Evolutionary conservation across 2,797 vertebrate species (phyloP), one percentile per base, ranked within the genome.

Genomic region (Phaenicophaeus curvirostris): DNA sequence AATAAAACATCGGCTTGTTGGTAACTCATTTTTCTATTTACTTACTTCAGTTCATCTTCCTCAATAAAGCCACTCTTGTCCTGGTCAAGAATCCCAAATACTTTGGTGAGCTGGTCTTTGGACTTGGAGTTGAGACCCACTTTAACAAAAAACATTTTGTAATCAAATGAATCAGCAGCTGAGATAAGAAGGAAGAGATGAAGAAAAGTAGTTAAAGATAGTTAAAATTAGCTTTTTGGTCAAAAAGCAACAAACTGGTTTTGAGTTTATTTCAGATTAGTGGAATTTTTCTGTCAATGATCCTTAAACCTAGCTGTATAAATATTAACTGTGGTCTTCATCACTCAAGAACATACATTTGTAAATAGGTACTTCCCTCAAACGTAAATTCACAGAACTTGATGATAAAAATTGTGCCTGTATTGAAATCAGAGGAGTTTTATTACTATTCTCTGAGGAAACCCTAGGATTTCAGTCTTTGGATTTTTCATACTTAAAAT

Each of bases 1-100:
- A 33, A 21, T 71, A 24, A 61, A 81, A 13, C 21, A 31, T 15
- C 62, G 58, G 7, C 35, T 12, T 46, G 11, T 68, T 33, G 31
- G 20, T 65, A 68, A 55, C 16, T 48, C 1, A 4, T 15, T 57
- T 46, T 74, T 82, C 48, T 1, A 27, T 90, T 66, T 83, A 92
- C 98, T 98, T 97, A 98, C 98, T 98, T 98, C 83, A 98, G 93
- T 96, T 98, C 98, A 0, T 98, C 98, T 97, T 98, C 98, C 97
- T 98, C 98, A 97, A 98, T 98, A 97, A 98, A 98, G 92, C 97
- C 98, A 8, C 97, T 98, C 82, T 96, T 97, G 96, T 98, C 98
- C 98, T 98, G 97, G 93, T 98, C 98, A 85, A 98, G 97, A 97
- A 98, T 97, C 72, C 13, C 31, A 35, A 99, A 99, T 76, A 98